Conservation (phyloP, 53 echinoderm and acorn worm species). For the Glandiceps talaboti region DNA sequence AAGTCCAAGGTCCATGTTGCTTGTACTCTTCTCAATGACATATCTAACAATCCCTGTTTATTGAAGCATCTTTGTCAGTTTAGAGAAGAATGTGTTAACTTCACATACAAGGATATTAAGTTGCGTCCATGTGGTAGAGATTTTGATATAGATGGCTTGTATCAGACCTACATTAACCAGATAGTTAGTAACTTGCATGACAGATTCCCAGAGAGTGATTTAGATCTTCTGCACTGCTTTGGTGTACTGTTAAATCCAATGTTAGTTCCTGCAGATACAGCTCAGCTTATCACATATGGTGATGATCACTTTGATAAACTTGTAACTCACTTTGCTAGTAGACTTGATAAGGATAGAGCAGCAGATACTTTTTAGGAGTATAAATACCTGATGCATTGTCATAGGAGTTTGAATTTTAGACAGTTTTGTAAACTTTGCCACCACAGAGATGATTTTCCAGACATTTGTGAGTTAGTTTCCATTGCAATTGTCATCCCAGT, state of each 20-base stretch:
- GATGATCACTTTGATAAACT: not conserved
- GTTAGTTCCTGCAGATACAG: not conserved
- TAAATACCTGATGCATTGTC: not conserved
- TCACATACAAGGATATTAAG: not conserved
- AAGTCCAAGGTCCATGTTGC: not conserved
- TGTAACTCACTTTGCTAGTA: not conserved
- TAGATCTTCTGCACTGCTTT: not conserved
- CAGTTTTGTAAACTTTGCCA: not conserved
- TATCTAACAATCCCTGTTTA: not conserved
- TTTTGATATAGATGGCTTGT: not conserved
- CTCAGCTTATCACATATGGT: not conserved
- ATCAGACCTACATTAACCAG: not conserved
- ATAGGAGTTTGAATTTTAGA: not conserved
- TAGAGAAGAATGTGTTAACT: not conserved
- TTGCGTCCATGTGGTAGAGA: not conserved
- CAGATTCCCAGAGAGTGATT: not conserved
- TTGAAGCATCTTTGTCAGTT: not conserved
- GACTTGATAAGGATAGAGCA: not conserved
- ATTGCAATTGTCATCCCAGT: not conserved
- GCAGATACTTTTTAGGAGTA: not conserved
- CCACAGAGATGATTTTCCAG: conserved; percentile 6
- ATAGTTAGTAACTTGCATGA: not conserved
- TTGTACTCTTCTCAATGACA: not conserved
- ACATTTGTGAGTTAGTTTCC: not conserved
- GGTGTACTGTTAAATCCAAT: not conserved